Evolutionary conservation across 2,797 vertebrate genomes (phyloP), one percentile per base, ranked within the genome.

Genomic region (Pseudochirops corinnae): DNA sequence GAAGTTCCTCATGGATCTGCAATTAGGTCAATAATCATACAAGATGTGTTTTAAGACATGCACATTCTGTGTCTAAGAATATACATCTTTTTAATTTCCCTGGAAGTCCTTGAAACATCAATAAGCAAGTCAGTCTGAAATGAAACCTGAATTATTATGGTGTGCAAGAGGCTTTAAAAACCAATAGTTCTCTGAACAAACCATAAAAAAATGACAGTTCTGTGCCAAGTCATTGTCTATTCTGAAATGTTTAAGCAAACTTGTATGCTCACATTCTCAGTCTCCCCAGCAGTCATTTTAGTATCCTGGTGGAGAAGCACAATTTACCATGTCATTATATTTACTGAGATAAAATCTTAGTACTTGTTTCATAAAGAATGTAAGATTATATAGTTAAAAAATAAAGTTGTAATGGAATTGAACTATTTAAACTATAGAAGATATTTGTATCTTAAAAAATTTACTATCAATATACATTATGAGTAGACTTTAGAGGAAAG

Each of bases 101-200:
- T 91, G 93, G 67, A 94, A 50, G 28, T 39, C 92, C 98, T 98
- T 98, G 96, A 98, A 98, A 96, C 98, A 93, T 96, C 97, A 98
- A 98, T 97, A 58, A 55, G 13, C 46, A 90, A 97, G 91, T 96
- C 94, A 95, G 96, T 87, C 55, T 97, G 93, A 97, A 98, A 97
- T 92, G 94, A 96, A 94, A 93, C 97, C 95, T 91, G 87, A 97
- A 97, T 97, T 96, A 95, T 93, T 97, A 39, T 50, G 1, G 26
- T 31, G 60, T 87, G 67, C 14, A 95, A 93, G 92, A 90, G 93
- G 21, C 21, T 50, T 87, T 87, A 50, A 60, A 93, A 90, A 33
- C 1, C 57, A 67, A 46, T 55, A 92, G 29, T 10, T 33, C 31
- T 94, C 95, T 93, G 7, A 74, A 92, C 1, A 92, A 82, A 95